Conservation (phyloP, 2,797 vertebrate species). For the Epinephelus coioides region DNA sequence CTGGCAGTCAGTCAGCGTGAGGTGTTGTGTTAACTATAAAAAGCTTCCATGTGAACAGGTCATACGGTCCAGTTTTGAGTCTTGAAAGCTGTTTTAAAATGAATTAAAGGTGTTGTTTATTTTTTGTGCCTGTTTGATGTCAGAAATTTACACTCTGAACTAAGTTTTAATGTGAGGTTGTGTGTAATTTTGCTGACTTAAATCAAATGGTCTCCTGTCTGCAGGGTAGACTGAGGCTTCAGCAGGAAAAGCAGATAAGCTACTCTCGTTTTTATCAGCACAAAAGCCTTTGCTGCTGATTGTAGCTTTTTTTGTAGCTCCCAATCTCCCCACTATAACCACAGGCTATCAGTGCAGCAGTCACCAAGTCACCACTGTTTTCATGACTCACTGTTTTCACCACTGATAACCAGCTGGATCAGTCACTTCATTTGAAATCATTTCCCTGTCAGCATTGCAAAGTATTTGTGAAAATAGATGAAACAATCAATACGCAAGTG, state of each 20-base stretch:
- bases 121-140: too few relatives aligned
- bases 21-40: slow-evolving; percentile 5
- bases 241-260: slow-evolving; percentile 33
- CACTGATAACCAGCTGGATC: slow-evolving; percentile 29
- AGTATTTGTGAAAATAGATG: slow-evolving; percentile 11
- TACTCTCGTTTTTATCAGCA: slow-evolving; percentile 47
- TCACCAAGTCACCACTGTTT: slow-evolving; percentile 38
- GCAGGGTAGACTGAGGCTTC: not conserved
- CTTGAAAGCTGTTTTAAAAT: not conserved
- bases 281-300: slow-evolving; percentile 48
- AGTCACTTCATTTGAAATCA: slow-evolving; percentile 6
- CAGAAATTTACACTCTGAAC: too few relatives aligned
- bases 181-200: slow-evolving; percentile 18
- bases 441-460: not conserved
- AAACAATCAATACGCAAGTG: not conserved
- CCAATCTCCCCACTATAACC: slow-evolving; percentile 35
- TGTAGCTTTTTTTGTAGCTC: slow-evolving; percentile 30
- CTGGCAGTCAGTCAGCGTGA: not conserved
- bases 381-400: slow-evolving; percentile 48
- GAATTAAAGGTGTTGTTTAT: too few relatives aligned
- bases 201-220: slow-evolving; percentile 13
- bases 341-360: slow-evolving; percentile 40
- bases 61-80: slow-evolving; percentile 11
- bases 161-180: not conserved
- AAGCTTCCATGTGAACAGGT: slow-evolving; percentile 25